These are phyloP conservation scores for Mamestra configurata DNA, from an alignment of 1,140 invertebrate genomes.

Conservation along the genomic window DNA sequence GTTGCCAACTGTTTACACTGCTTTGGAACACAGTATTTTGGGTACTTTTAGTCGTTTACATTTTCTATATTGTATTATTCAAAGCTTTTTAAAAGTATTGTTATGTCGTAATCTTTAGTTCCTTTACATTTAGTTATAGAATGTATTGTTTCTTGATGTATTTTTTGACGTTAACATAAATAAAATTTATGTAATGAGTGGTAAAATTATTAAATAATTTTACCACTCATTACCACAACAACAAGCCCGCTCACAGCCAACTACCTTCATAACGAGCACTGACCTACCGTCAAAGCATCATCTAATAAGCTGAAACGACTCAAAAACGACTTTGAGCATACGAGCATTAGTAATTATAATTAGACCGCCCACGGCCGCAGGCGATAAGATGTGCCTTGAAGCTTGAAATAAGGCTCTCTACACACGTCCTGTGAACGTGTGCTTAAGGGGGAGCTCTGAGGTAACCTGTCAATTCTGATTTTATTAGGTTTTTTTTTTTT, in stretches of 20 bases:
- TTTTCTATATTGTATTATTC: no score
- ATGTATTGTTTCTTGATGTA: no score
- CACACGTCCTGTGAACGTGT: conserved; percentile 63
- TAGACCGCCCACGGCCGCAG: conserved; percentile 74
- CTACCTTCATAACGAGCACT: conserved; percentile 29
- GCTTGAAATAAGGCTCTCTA: conserved; percentile 82
- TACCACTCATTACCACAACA: conserved; percentile 15
- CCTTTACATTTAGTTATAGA: no score
- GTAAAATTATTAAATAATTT: no score
- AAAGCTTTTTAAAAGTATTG: no score
- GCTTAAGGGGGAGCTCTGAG: not conserved
- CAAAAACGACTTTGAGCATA: conserved; percentile 79
- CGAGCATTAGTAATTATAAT: conserved; percentile 85
- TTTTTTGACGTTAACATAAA: no score
- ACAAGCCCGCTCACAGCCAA: conserved; percentile 37
- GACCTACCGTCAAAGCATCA: conserved; percentile 23
- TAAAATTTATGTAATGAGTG: no score
- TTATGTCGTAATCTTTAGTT: no score
- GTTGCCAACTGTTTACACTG: no score
- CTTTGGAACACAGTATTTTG: no score
- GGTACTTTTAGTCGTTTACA: no score
- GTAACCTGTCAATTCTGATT: not conserved
- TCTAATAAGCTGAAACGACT: conserved; percentile 58
- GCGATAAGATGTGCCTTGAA: conserved; percentile 83
- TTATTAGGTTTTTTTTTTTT: no score